phyloP scores from a whole-genome alignment of 2,113 vertebrate genomes.

The Ammodytes dubius region DNA sequence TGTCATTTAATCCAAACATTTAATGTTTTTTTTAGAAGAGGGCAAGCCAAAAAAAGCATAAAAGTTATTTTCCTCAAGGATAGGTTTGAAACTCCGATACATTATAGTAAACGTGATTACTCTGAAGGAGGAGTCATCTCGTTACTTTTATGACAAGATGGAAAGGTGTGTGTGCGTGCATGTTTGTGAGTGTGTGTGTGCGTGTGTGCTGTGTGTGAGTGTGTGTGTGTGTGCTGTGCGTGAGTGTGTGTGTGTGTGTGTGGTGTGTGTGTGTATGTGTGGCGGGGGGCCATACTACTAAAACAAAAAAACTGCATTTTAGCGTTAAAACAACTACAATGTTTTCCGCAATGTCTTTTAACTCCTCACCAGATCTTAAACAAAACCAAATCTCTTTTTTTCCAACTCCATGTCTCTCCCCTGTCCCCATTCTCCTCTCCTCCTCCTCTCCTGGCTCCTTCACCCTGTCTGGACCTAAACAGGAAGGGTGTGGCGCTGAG shows the following conservation, averaged over 20 bases:
- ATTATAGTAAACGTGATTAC: background rate
- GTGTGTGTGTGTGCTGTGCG: no score
- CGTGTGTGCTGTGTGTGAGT: no score
- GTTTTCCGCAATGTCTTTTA: constrained; percentile 28
- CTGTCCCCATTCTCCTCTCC: constrained; percentile 46
- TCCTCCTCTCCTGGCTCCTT: constrained; percentile 58
- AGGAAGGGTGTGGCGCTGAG: constrained; percentile 83
- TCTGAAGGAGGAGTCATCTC: constrained; percentile 6
- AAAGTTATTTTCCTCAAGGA: constrained; percentile 1
- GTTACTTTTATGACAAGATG: background rate
- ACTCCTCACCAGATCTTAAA: constrained; percentile 42
- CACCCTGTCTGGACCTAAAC: constrained; percentile 79
- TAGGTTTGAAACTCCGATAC: background rate
- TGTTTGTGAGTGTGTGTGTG: no score
- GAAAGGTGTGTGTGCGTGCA: background rate
- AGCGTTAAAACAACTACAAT: background rate
- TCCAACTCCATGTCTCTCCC: constrained; percentile 42
- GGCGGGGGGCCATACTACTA: background rate
- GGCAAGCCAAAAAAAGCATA: background rate
- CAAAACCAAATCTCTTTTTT: constrained; percentile 43
- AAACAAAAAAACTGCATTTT: constrained; percentile 16
- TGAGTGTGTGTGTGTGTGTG: no score
- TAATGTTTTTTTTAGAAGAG: background rate
- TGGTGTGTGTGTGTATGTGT: no score
- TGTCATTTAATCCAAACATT: constrained; percentile 24